phyloP scores from a whole-genome alignment of 2,888 invertebrate species.

The Nemotelus pantherinus region DNA sequence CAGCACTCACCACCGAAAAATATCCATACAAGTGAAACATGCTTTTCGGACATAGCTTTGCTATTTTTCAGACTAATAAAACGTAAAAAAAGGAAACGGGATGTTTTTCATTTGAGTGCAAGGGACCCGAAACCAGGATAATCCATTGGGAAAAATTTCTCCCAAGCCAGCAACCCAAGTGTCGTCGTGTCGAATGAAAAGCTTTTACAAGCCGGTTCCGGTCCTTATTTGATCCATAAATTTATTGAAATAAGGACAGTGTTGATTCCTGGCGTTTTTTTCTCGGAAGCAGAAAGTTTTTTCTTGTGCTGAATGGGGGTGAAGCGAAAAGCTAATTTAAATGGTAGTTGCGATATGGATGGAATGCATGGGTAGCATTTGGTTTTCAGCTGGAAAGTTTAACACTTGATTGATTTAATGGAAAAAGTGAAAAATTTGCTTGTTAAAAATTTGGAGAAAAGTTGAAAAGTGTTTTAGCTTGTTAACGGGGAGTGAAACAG shows the following conservation, averaged over 20 bases:
- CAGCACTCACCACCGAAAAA: neutral
- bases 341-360: neutral
- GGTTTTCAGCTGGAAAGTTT: slow-evolving; percentile 12
- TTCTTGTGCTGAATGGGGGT: neutral
- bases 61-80: slow-evolving; percentile 26
- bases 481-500: no score
- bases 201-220: neutral
- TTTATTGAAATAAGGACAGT: slow-evolving; percentile 21
- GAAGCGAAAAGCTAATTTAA: neutral
- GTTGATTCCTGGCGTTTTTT: neutral
- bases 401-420: slow-evolving; percentile 19
- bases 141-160: slow-evolving; percentile 26
- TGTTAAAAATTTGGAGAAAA: no score
- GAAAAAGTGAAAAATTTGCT: neutral
- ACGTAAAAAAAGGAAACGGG: slow-evolving; percentile 11
- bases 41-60: neutral
- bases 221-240: slow-evolving; percentile 27
- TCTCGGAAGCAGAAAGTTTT: no score
- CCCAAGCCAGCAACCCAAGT: neutral
- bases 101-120: slow-evolving; percentile 4
- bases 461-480: no score
- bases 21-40: neutral
- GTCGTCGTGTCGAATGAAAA: slow-evolving; percentile 2
- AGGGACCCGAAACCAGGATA: slow-evolving; percentile 16
- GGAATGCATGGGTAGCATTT: neutral